Base-by-base conservation (phyloP, 2,888 invertebrate genomes). In the Abrostola triplasia region DNA sequence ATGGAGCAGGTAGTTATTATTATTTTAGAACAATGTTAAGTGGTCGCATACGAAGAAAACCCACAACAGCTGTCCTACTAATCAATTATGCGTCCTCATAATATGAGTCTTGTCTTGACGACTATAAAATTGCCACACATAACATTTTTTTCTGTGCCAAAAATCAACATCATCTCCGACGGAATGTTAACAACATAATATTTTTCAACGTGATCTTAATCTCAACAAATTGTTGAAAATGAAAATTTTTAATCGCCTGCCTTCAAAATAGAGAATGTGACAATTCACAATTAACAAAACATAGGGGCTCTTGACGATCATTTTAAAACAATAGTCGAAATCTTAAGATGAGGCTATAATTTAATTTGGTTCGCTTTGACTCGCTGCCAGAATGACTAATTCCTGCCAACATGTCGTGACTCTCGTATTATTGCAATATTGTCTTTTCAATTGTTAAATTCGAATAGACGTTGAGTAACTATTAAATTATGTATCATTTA, bases 171-270 rank as follows among this genome's bases (percentile, higher is more conserved):
- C 88, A 89, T 88, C 87, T 82, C 88, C 74, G 82, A 79, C 79
- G 90, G 92, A 93, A 93, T 93, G 91, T 91, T 90, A 92, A 93
- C 87, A 93, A 90, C 92, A 92, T 89, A 90, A 93, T 92, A 93
- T 91, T 91, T 91, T 90, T 90, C 89, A 88, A 86, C 83, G 86
- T 79, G 85, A 84, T 92, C 84, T 91, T 91, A 91, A 92, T 91
- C 90, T 91, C 83, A 87, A 90, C 90, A 90, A 91, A 93, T 93
- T 90, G 91, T 84, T 89, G 81, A 87, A 92, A 89, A 91, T 91
- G 83, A 90, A 88, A 85, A 82, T 89, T 88, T 91, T 90, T 89
- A 89, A 90, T 87, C 82, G 82, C 82, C 83, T 77, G 81, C 83
- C 63, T 84, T 88, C 87, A 90, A 89, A 83, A 88, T 75, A 78